phyloP scores from a whole-genome alignment of 2,888 invertebrate genomes.

The Torymus aiolomorphi region DNA sequence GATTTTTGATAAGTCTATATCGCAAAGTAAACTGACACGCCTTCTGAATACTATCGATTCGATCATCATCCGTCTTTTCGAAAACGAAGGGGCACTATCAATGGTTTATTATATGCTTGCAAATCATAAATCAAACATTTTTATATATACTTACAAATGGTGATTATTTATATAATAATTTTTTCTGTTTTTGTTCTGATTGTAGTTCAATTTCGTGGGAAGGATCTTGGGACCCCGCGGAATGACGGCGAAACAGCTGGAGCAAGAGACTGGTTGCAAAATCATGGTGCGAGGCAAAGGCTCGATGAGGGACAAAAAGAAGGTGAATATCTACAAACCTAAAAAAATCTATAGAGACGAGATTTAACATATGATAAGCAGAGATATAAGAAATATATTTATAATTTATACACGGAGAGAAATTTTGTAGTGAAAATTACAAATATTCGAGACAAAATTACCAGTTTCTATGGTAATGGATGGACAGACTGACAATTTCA shows the following conservation, averaged over 20 bases:
- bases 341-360: background rate
- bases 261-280: constrained; percentile 99
- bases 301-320: constrained; percentile 99
- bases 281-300: constrained; percentile 99
- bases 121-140: background rate
- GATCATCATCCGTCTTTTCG: background rate
- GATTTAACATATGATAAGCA: background rate
- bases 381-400: background rate
- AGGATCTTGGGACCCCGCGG: constrained; percentile 99
- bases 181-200: constrained; percentile 68
- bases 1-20: constrained; percentile 9
- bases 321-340: constrained; percentile 81
- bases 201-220: constrained; percentile 99
- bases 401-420: too few species aligned
- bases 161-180: constrained; percentile 15
- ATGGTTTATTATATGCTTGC: too few species aligned
- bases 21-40: background rate
- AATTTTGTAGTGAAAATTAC: too few species aligned
- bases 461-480: too few species aligned
- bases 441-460: too few species aligned
- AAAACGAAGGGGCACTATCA: too few species aligned
- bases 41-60: background rate
- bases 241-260: constrained; percentile 99
- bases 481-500: too few species aligned
- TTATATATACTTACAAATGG: background rate